Base-by-base conservation (phyloP, 1,140 invertebrate species). In the Drosophila kurseongensis region DNA sequence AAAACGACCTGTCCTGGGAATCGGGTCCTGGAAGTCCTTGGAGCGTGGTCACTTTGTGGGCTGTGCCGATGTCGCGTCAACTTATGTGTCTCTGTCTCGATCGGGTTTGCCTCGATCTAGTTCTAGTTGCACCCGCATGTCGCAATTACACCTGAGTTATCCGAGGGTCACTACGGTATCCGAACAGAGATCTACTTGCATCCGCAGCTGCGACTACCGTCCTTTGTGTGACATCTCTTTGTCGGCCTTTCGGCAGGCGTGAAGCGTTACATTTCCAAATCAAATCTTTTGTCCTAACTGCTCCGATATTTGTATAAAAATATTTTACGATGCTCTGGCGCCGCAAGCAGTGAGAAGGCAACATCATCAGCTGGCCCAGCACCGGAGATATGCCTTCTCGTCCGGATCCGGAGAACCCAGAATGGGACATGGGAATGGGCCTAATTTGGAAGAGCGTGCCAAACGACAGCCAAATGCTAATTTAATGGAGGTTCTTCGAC, bases 331-430 rank as follows among this genome's bases (percentile, higher is more conserved):
- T 80, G 57, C 68, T 63, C 65, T 80, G 83, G 84, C 83, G 83
- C 83, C 83, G 58, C 51, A 41, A 60, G 48, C 40, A 36, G 38
- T 41, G 14, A 48, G 35, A 35, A 68, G 35, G 66, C 59, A 51
- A 41, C 52, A 36, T 29, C 47, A 16, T 52, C 47, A 38, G 47
- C 47, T 52, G 48, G 23, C 5, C 10, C 38, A n/a, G 44, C 50
- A 71, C 79, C 84, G 84, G 83, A 77, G 68, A 83, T 83, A 88
- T 88, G 83, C 72, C 58, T 84, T 88, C 83, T 88, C 80, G 78
- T 29, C 48, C 44, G 62, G 48, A 57, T 71, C 67, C 59, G 56
- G 71, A 51, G 56, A 12, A 32, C 9, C 23, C 23, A 23, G n/a
- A 51, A 23, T n/a, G 32, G 9, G 18, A 32, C 51, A 47, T 57